Evolutionary conservation across 2,797 vertebrate species (phyloP), one percentile per base, ranked within the genome.

Genomic region (Silurus lanzhouensis): DNA sequence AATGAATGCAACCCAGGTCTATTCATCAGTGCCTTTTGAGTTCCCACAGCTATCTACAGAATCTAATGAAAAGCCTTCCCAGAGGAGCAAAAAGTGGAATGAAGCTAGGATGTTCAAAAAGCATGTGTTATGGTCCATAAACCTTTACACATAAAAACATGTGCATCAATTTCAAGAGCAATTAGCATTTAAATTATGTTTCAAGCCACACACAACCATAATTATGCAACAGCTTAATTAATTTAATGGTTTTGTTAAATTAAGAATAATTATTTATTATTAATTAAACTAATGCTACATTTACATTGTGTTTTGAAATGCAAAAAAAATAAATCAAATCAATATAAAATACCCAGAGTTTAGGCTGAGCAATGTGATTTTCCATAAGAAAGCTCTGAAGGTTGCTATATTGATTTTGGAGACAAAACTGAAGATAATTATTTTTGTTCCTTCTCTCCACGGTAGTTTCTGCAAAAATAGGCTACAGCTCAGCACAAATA

Each of bases 351-450:
- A 63, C 10, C 57, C 9, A 60, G 31, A 31, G 48, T 6, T 58
- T 6, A 61, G 57, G n/a, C 15, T 38, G 31, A 83, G 31, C 22
- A 61, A 60, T 64, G 15, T 14, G 20, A 64, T 74, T 75, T 72
- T 22, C 38, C 57, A 20, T 63, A 10, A 8, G 25, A 19, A 10
- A 14, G 6, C n/a, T 75, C 14, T 9, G 25, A 75, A 83, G 44
- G 71, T 55, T 64, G 38, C 46, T 44, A 15, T 57, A 76, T 76
- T 57, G 72, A 83, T 76, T 52, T 38, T 19, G 58, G 63, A 84
- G 55, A 44, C 58, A 46, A 84, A 78, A 68, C 64, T 27, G 3
- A 71, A 70, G 64, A 57, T 48, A 27, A 76, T 74, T 83, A 63
- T 83, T 83, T 64, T 52, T 15, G 44, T 64, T 83, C 15, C 63